Evolutionary conservation across 2,888 invertebrate species (phyloP).

Genomic region (Nemotelus nigrinus): DNA sequence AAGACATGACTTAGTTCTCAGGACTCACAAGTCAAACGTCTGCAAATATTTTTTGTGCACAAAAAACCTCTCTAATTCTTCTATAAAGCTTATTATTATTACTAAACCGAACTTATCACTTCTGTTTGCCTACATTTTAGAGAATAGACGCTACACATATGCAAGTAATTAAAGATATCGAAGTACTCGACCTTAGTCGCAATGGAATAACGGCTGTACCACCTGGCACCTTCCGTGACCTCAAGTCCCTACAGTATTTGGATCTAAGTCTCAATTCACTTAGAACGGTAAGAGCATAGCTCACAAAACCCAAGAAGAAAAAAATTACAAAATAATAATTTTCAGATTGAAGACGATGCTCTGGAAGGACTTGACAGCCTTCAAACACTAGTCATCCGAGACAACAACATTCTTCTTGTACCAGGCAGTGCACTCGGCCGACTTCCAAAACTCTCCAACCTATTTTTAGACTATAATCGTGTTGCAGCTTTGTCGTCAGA

Average conservation of each 20-base stretch:
- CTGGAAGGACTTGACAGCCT: constrained; percentile 83
- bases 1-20: too few relatives aligned
- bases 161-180: constrained; percentile 72
- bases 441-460: constrained; percentile 76
- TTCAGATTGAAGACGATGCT: constrained; percentile 86
- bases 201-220: constrained; percentile 85
- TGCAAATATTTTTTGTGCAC: too few relatives aligned
- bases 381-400: constrained; percentile 80
- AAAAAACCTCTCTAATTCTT: too few relatives aligned
- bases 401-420: constrained; percentile 87
- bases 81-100: too few relatives aligned
- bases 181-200: constrained; percentile 83
- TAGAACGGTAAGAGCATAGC: constrained; percentile 72
- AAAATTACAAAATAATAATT: constrained; percentile 48
- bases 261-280: constrained; percentile 88
- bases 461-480: constrained; percentile 86
- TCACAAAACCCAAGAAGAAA: constrained; percentile 7
- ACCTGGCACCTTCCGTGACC: constrained; percentile 82
- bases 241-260: constrained; percentile 76
- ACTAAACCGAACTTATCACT: background rate
- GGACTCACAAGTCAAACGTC: too few relatives aligned
- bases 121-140: constrained; percentile 65
- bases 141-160: constrained; percentile 80
- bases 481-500: constrained; percentile 86
- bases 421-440: constrained; percentile 85